phyloP scores from a whole-genome alignment of 2,797 vertebrate genomes.

The Lepus townsendii region DNA sequence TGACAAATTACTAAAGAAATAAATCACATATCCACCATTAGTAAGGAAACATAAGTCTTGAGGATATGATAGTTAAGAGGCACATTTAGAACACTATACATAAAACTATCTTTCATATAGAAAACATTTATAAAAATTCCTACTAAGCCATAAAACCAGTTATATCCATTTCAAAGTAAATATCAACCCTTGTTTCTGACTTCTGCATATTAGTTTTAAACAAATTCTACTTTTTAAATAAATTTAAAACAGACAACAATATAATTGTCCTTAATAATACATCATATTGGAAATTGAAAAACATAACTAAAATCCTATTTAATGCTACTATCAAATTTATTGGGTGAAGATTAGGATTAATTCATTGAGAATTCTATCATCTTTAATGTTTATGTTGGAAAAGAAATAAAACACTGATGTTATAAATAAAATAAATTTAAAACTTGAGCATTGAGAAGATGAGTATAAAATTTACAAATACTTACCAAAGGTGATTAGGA shows the following conservation, averaged over 20 bases:
- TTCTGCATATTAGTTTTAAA: neutral
- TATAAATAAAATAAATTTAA: neutral
- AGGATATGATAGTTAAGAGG: neutral
- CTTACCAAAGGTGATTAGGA: neutral
- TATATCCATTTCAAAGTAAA: neutral
- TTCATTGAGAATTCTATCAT: neutral
- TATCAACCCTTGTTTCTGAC: neutral
- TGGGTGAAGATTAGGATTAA: neutral
- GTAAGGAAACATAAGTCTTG: neutral
- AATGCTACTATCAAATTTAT: neutral
- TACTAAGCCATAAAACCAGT: neutral
- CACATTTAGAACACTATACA: neutral
- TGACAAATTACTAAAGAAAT: neutral
- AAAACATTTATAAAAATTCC: neutral
- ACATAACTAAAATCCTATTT: neutral
- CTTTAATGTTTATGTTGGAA: neutral
- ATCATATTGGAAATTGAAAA: neutral
- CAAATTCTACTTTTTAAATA: neutral
- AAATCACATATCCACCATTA: neutral
- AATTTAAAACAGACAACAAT: neutral
- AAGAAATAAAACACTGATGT: neutral
- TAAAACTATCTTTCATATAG: neutral
- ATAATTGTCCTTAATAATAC: neutral
- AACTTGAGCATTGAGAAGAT: neutral
- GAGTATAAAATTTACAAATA: neutral